A percentile compares a stretch with the other conserved stretches of the same genome.
Evolutionary conservation across 2,888 invertebrate genomes (phyloP).

Genomic region (Entomobrya multifasciata): DNA sequence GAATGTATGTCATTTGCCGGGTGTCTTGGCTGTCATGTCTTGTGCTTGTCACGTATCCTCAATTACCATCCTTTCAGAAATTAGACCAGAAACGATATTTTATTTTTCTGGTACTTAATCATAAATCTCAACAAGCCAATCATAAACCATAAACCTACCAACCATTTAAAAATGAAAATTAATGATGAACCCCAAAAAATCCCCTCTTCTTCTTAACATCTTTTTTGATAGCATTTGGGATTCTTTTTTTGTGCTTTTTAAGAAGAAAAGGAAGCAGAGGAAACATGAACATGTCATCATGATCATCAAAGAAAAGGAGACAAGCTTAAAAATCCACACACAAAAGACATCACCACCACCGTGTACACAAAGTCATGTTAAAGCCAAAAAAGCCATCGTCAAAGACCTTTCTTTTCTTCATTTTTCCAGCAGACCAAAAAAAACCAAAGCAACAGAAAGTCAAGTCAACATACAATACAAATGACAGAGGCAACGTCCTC

Average conservation of each 20-base stretch:
- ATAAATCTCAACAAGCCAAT: not conserved
- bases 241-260: not conserved
- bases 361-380: too few species aligned
- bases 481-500: constrained; percentile 27
- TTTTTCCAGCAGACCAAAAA: not conserved
- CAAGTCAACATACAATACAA: not conserved
- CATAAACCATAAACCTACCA: not conserved
- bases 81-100: too few species aligned
- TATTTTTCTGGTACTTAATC: too few species aligned
- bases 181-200: not conserved
- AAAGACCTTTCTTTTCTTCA: not conserved
- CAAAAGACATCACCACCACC: too few species aligned
- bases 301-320: not conserved
- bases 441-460: too few species aligned
- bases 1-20: constrained; percentile 10
- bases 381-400: not conserved
- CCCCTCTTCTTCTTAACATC: not conserved
- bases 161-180: not conserved
- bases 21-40: not conserved
- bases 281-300: not conserved
- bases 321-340: not conserved
- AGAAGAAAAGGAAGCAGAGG: not conserved
- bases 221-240: not conserved
- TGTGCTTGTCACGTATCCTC: not conserved
- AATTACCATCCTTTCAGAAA: too few species aligned